Conservation (phyloP, 2,113 vertebrate species). For the Actinemys pallida region DNA sequence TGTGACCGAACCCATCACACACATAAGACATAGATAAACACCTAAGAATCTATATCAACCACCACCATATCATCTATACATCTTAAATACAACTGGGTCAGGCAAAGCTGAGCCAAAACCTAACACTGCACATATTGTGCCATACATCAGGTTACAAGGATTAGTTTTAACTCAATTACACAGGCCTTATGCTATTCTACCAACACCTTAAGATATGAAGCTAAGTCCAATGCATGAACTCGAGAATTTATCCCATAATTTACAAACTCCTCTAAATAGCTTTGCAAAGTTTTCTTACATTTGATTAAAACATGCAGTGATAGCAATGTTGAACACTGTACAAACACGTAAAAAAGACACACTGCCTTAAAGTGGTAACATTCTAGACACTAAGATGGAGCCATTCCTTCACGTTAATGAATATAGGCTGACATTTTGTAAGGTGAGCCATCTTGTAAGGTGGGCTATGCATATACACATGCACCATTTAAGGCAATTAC, state of each 20-base stretch:
- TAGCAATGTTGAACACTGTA: background rate
- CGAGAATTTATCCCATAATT: background rate
- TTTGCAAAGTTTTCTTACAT: background rate
- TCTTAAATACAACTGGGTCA: background rate
- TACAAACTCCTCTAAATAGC: background rate
- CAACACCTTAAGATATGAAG: background rate
- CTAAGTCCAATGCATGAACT: background rate
- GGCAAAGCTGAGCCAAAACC: background rate
- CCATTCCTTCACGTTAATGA: background rate
- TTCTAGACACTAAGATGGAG: background rate
- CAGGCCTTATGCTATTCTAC: background rate
- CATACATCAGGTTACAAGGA: background rate
- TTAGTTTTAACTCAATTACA: background rate
- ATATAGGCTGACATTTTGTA: background rate
- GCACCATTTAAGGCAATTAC: background rate
- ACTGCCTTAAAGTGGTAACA: background rate
- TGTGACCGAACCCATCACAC: no score
- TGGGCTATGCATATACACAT: constrained; percentile 17
- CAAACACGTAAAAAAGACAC: background rate
- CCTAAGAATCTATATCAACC: no score
- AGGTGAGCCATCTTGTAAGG: constrained; percentile 53
- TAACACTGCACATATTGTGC: no score
- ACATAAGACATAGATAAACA: no score
- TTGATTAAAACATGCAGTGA: background rate
- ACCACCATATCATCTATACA: no score